A percentile compares a stretch with the other conserved stretches of the same genome.
Conservation (phyloP, 1,140 invertebrate genomes). For the Drosophila santomea region DNA sequence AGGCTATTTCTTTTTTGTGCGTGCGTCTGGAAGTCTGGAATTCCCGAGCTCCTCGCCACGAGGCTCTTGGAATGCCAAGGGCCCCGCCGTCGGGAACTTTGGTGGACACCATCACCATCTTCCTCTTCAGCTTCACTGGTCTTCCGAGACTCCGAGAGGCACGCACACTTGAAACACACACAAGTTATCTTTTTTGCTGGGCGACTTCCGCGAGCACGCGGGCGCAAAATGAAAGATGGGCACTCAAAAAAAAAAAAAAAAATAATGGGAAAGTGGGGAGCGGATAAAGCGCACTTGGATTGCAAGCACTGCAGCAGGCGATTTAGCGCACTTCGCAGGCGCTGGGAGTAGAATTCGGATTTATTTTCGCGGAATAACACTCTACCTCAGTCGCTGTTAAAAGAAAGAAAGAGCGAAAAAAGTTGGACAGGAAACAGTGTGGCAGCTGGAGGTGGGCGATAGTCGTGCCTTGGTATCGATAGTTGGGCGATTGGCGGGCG, state of each 20-base stretch:
- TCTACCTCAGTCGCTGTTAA: constrained; percentile 77
- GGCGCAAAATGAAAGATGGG: neutral
- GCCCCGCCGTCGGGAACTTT: too few species aligned
- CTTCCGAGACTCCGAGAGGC: neutral
- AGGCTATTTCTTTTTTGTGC: neutral
- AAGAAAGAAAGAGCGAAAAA: constrained; percentile 70
- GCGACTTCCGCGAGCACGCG: neutral
- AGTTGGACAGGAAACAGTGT: constrained; percentile 49
- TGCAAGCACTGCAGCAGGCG: neutral
- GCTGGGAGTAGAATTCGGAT: neutral
- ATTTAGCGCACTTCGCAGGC: neutral
- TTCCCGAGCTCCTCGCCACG: neutral
- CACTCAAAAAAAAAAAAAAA: neutral
- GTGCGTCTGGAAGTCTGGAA: neutral
- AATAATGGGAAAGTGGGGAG: neutral
- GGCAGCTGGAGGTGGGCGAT: constrained; percentile 11
- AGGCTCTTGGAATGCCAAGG: neutral
- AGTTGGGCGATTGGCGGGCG: neutral
- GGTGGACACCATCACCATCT: neutral
- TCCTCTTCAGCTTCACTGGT: neutral
- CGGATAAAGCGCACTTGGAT: neutral
- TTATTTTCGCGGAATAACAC: constrained; percentile 46
- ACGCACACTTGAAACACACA: neutral
- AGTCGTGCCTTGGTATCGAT: constrained; percentile 4
- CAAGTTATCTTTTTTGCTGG: neutral